phyloP scores from a whole-genome alignment of 2,113 vertebrate genomes.

The Urocitellus parryii region DNA sequence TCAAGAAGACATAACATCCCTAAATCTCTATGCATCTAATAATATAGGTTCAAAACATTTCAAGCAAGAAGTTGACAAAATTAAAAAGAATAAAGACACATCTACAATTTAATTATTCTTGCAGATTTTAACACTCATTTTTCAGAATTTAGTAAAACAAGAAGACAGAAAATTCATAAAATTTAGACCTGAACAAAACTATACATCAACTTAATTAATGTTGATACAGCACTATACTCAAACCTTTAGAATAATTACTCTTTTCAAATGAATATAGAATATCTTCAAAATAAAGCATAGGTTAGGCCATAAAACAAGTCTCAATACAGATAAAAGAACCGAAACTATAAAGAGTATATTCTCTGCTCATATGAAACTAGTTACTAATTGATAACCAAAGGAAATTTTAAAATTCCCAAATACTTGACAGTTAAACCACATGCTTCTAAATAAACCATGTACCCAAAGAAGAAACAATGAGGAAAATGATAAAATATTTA shows the following conservation, averaged over 20 bases:
- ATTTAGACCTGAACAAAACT: neutral
- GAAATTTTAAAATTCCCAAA: neutral
- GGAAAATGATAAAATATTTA: constrained; percentile 4
- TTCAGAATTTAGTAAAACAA: neutral
- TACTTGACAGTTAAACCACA: constrained; percentile 9
- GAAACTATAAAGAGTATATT: neutral
- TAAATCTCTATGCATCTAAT: neutral
- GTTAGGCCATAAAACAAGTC: neutral
- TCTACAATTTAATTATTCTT: neutral
- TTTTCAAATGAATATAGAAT: neutral
- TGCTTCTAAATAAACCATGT: neutral
- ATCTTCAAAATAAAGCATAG: neutral
- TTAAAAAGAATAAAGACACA: neutral
- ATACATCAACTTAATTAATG: neutral
- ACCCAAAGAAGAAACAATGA: neutral
- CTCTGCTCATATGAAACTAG: constrained; percentile 11
- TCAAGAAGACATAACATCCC: neutral
- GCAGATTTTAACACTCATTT: neutral
- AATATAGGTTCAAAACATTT: neutral
- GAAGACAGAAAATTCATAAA: neutral
- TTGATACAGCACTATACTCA: neutral
- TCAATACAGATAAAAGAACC: neutral
- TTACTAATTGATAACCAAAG: constrained; percentile 26
- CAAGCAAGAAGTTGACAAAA: neutral
- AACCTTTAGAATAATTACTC: neutral